Conservation (phyloP, 2,888 invertebrate genomes). For the Ceraclea dissimilis region DNA sequence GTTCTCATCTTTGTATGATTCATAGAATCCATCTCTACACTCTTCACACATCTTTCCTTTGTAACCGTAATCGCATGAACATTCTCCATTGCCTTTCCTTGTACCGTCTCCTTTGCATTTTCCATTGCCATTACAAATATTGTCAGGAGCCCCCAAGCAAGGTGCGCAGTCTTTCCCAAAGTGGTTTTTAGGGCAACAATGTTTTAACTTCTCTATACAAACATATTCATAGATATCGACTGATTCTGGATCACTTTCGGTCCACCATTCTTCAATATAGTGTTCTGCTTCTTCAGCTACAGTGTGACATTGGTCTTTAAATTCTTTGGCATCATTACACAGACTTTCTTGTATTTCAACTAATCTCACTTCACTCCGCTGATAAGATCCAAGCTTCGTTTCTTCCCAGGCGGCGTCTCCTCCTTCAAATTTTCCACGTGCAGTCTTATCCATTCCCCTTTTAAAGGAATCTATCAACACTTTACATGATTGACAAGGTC, state of each 20-base stretch:
- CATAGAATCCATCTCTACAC: conserved; percentile 70
- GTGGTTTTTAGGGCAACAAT: conserved; percentile 80
- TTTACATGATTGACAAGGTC: conserved; percentile 74
- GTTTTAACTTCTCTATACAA: conserved; percentile 67
- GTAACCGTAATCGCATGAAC: conserved; percentile 80
- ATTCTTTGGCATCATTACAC: conserved; percentile 67
- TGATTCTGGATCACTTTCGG: conserved; percentile 50
- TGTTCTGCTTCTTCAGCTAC: conserved; percentile 78
- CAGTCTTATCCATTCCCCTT: conserved; percentile 72
- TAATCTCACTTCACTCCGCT: conserved; percentile 80
- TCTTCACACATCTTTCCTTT: conserved; percentile 65
- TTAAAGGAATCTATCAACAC: conserved; percentile 68
- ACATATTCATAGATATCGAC: conserved; percentile 64
- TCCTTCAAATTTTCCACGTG: conserved; percentile 85
- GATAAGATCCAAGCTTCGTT: conserved; percentile 73
- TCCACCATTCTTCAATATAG: conserved; percentile 85
- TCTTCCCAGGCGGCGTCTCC: conserved; percentile 94
- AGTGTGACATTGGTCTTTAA: conserved; percentile 74
- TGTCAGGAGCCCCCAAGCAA: conserved; percentile 67
- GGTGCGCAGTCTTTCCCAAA: conserved; percentile 75
- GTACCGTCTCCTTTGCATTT: conserved; percentile 80
- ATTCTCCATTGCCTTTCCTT: conserved; percentile 86
- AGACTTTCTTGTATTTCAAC: conserved; percentile 86
- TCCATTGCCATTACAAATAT: conserved; percentile 77
- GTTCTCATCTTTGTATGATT: conserved; percentile 63